Percentiles rank a stretch among this genome's conserved stretches.
Evolutionary conservation across 1,140 invertebrate species (phyloP).

Genomic region (Scaptomyza montana): DNA sequence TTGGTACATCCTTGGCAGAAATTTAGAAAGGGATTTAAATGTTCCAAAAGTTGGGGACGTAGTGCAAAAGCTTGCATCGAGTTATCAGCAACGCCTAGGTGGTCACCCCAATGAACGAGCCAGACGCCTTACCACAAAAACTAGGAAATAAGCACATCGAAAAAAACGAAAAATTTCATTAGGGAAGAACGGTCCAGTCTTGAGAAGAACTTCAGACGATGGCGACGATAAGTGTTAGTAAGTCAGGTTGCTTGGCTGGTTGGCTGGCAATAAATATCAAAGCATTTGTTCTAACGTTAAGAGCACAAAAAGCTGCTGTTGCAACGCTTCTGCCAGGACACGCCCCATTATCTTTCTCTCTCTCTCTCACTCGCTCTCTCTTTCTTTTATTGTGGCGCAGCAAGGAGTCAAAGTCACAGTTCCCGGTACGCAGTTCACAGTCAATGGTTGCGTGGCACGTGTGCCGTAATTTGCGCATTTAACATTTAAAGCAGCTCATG

Average conservation of each 20-base stretch:
- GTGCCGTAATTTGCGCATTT: conserved; percentile 77
- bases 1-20: no score
- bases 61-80: no score
- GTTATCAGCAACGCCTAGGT: no score
- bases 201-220: background rate
- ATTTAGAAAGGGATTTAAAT: no score
- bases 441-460: conserved; percentile 66
- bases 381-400: conserved; percentile 8
- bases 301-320: conserved; percentile 60
- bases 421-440: conserved; percentile 36
- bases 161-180: no score
- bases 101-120: no score
- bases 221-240: conserved; percentile 17
- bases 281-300: conserved; percentile 80
- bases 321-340: conserved; percentile 37
- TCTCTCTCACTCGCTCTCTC: no score
- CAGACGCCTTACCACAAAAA: no score
- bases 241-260: conserved; percentile 12
- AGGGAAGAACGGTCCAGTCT: no score
- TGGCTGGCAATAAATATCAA: conserved; percentile 75
- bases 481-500: conserved; percentile 75
- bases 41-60: no score
- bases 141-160: no score
- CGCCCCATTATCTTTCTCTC: conserved; percentile 40
- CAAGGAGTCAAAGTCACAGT: conserved; percentile 37